phyloP scores from a whole-genome alignment of 2,888 invertebrate species.

The Polyommatus iphigenia region DNA sequence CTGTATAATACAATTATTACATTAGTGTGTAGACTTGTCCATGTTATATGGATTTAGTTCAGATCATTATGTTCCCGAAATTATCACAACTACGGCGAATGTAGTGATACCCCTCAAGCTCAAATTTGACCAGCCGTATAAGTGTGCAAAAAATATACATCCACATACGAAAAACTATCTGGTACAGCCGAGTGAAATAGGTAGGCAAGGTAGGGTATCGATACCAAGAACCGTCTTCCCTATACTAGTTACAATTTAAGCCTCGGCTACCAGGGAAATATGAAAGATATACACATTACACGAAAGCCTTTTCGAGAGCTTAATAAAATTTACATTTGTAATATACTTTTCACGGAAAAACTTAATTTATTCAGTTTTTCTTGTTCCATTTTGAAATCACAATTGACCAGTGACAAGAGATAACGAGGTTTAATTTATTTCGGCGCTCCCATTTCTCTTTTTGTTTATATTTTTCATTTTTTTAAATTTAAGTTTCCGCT shows the following conservation, averaged over 20 bases:
- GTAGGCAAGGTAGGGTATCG: neutral
- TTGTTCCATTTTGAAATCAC: constrained; percentile 23
- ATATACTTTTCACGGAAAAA: constrained; percentile 20
- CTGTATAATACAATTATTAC: too few relatives aligned
- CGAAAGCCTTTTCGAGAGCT: constrained; percentile 5
- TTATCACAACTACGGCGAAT: too few relatives aligned
- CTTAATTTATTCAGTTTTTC: constrained; percentile 18
- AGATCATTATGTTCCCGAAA: too few relatives aligned
- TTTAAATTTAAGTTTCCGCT: constrained; percentile 6
- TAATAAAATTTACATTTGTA: constrained; percentile 27
- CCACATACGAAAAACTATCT: neutral
- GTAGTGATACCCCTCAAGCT: too few relatives aligned
- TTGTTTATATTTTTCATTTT: constrained; percentile 27
- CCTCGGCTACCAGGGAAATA: constrained; percentile 12
- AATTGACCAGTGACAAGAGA: constrained; percentile 28
- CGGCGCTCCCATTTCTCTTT: constrained; percentile 15
- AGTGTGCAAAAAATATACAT: neutral
- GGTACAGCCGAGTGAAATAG: neutral
- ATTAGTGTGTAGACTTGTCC: too few relatives aligned
- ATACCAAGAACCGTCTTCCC: constrained; percentile 1
- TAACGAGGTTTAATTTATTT: constrained; percentile 30
- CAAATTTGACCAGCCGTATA: too few relatives aligned
- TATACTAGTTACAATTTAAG: constrained; percentile 9
- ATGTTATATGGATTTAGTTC: too few relatives aligned
- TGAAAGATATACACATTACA: constrained; percentile 23